Evolutionary conservation across 1,140 invertebrate species (phyloP).

Genomic region (Trichonephila inaurata): DNA sequence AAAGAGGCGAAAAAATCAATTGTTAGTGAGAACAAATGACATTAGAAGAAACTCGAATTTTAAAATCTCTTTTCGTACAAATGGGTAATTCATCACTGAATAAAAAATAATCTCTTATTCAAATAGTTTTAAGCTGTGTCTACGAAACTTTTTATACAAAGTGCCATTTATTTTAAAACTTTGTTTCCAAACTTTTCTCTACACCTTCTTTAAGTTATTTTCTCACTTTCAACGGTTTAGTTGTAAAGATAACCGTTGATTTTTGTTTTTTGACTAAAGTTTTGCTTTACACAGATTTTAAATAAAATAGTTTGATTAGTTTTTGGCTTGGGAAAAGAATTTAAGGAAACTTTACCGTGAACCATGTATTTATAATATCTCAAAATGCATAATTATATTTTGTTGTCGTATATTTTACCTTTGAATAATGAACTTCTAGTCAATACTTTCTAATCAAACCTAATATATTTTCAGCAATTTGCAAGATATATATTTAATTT

Average conservation of each 20-base stretch:
- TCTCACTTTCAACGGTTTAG: neutral
- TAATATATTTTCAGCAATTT: no score
- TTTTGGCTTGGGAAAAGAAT: neutral
- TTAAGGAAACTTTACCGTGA: neutral
- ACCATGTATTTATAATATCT: no score
- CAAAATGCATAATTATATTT: no score
- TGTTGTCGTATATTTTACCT: no score
- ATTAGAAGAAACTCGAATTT: neutral
- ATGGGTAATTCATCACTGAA: neutral
- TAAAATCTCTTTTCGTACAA: neutral
- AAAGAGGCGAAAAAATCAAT: no score
- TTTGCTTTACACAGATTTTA: neutral
- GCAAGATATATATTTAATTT: no score
- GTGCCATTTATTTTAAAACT: neutral
- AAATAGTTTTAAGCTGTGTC: neutral
- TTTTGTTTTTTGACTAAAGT: neutral
- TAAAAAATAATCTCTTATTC: neutral
- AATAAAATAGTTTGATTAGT: neutral
- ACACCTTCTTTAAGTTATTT: neutral
- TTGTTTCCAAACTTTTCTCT: neutral
- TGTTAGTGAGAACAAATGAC: neutral
- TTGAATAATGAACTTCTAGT: no score
- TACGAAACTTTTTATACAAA: neutral
- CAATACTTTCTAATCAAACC: no score
- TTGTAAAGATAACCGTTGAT: neutral